phyloP scores from a whole-genome alignment of 2,888 invertebrate species.

The Euplexia lucipara region DNA sequence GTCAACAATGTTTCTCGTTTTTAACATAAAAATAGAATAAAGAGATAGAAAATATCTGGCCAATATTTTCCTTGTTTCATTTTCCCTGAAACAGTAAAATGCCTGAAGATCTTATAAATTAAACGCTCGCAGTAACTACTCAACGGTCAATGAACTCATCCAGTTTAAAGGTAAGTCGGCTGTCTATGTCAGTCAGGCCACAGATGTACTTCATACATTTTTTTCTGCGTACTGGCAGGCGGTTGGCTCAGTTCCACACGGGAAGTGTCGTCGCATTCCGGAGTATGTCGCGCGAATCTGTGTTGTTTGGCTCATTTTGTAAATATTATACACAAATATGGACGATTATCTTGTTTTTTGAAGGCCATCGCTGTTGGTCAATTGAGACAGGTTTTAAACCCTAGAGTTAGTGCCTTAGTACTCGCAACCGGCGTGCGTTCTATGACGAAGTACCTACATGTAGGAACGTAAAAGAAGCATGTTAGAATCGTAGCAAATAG shows the following conservation, averaged over 20 bases:
- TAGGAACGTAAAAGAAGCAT: too few relatives aligned
- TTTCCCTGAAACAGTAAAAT: not conserved
- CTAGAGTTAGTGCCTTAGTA: too few relatives aligned
- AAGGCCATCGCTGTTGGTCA: not conserved
- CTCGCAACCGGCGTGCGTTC: too few relatives aligned
- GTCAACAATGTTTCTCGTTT: not conserved
- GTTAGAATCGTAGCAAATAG: too few relatives aligned
- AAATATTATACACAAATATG: slow-evolving; percentile 27
- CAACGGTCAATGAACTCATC: slow-evolving; percentile 47
- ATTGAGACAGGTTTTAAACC: too few relatives aligned
- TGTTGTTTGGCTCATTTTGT: slow-evolving; percentile 28
- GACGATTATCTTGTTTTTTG: slow-evolving; percentile 7
- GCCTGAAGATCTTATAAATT: slow-evolving; percentile 6
- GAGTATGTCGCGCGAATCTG: slow-evolving; percentile 52
- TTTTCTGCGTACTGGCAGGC: slow-evolving; percentile 55
- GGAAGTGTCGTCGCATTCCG: slow-evolving; percentile 64
- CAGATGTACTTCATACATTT: slow-evolving; percentile 57
- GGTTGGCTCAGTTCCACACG: slow-evolving; percentile 66
- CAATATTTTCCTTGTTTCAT: not conserved
- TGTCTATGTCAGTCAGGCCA: slow-evolving; percentile 56
- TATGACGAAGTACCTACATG: too few relatives aligned
- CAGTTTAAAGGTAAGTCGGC: slow-evolving; percentile 54
- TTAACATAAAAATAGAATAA: not conserved
- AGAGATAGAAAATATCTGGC: slow-evolving; percentile 5
- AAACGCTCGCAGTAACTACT: slow-evolving; percentile 13